phyloP scores from a whole-genome alignment of 2,113 vertebrate species.

The Gymnobelideus leadbeateri region DNA sequence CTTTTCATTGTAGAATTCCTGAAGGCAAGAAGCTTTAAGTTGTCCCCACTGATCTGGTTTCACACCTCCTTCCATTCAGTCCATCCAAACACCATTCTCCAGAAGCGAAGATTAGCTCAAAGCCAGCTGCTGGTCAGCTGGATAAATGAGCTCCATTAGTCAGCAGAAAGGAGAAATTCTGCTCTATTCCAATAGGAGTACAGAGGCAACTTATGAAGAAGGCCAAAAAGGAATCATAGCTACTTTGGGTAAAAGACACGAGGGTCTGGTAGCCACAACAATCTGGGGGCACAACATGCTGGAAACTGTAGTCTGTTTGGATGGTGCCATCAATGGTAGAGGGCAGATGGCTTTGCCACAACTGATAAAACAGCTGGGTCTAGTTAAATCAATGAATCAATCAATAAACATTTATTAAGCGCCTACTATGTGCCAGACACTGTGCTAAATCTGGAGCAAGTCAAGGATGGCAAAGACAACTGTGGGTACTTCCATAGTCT shows the following conservation, averaged over 20 bases:
- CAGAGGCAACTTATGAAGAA: background rate
- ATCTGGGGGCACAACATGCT: background rate
- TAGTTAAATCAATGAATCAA: background rate
- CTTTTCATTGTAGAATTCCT: background rate
- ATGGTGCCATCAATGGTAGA: background rate
- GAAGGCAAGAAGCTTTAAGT: background rate
- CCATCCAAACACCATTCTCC: background rate
- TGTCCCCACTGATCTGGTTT: background rate
- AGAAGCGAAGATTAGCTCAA: background rate
- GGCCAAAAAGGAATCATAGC: background rate
- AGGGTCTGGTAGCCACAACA: background rate
- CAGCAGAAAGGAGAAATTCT: background rate
- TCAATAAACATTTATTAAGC: background rate
- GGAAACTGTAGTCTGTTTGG: background rate
- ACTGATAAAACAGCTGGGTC: background rate
- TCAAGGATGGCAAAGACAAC: background rate
- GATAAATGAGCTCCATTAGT: background rate
- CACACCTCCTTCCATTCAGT: background rate
- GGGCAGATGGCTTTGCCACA: background rate
- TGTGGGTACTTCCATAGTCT: background rate
- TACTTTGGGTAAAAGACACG: background rate
- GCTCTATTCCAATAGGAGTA: background rate
- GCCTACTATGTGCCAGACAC: slow-evolving; percentile 7
- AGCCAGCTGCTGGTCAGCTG: background rate
- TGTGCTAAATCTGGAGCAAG: background rate